Percentiles rank a stretch among this genome's conserved stretches.
phyloP scores from a whole-genome alignment of 1,140 invertebrate genomes.

The Phymastichus coffea region DNA sequence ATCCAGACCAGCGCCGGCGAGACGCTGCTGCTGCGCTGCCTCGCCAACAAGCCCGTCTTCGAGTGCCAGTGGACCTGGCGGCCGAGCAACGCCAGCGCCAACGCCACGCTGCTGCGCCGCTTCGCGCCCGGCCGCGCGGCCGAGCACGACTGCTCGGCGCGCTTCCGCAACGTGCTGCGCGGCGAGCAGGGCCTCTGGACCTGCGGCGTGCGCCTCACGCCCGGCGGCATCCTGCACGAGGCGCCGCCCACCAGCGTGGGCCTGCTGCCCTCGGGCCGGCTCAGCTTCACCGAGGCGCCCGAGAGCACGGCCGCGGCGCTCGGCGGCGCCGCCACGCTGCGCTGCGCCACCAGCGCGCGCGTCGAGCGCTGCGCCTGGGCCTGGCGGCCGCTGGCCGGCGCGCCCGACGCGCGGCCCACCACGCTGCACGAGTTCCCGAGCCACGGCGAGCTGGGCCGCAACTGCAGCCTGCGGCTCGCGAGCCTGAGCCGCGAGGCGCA shows the following conservation, averaged over 20 bases:
- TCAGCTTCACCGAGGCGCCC: constrained; percentile 47
- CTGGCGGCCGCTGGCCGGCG: constrained; percentile 40
- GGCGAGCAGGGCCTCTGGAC: constrained; percentile 55
- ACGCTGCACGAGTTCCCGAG: constrained; percentile 47
- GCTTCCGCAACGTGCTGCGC: constrained; percentile 52
- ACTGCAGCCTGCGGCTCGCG: constrained; percentile 47
- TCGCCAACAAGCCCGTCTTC: constrained; percentile 51
- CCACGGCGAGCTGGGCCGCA: constrained; percentile 45
- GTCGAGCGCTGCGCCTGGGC: constrained; percentile 53
- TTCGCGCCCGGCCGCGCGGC: constrained; percentile 48
- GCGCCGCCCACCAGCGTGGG: constrained; percentile 50
- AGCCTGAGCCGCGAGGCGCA: constrained; percentile 43
- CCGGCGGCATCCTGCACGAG: constrained; percentile 45
- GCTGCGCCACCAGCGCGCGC: constrained; percentile 47
- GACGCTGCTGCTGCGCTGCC: constrained; percentile 48
- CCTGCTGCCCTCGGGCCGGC: constrained; percentile 48
- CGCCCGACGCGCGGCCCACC: constrained; percentile 32
- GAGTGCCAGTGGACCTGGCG: constrained; percentile 55
- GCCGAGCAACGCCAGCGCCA: constrained; percentile 45
- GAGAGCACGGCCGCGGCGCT: constrained; percentile 42
- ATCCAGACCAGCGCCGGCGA: constrained; percentile 52
- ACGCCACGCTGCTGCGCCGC: constrained; percentile 45
- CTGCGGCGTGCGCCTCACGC: constrained; percentile 48
- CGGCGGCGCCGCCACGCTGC: constrained; percentile 41
- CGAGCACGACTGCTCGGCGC: constrained; percentile 53